Base-by-base conservation (phyloP, 1,140 invertebrate genomes). In the Drosophila melanica region DNA sequence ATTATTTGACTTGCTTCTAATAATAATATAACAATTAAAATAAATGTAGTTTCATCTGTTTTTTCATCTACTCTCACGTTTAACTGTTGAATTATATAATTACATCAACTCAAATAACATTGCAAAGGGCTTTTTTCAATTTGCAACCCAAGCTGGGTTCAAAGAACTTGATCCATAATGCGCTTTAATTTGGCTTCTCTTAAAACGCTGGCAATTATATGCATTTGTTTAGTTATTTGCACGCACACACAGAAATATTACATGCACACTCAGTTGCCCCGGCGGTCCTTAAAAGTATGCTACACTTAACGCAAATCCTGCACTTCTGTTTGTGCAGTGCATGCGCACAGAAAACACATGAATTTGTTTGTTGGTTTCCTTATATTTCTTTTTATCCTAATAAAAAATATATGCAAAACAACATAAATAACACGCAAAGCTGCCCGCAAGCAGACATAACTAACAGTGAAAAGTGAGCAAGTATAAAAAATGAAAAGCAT, bases 401-500 rank as follows among this genome's bases (percentile, higher is more conserved):
- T 77, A 73, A 48, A 67, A 58, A 12, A 57, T 18, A 60, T 14
- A 39, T 55, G 48, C 64, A 77, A 81, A 86, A 75, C 72, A 78
- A 72, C 78, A 75, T 87, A 86, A 87, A 86, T 87, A 86, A 87
- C 75, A 65, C 70, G 67, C 59, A 86, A 81, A 78, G 72, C 39
- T 75, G 76, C 80, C 82, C 79, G 84, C 81, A 72, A 81, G 75
- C 81, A 81, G 79, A 86, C 75, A 87, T 87, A 86, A 87, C 81
- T 87, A 86, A 87, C 78, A 81, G 70, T 86, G 81, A 85, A 77
- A 84, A 80, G 81, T 80, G 70, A 81, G 81, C 72, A 75, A 57
- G 42, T 37, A 75, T 73, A 81, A 72, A 76, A 84, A 84, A 79
- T 75, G 72, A 51, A 75, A 79, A 75, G 76, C 51, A 72, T 66